Percentiles rank a stretch among this genome's conserved stretches.
These are phyloP conservation scores for Alligator sinensis DNA, from an alignment of 2,113 vertebrate species.

Conservation along the genomic window DNA sequence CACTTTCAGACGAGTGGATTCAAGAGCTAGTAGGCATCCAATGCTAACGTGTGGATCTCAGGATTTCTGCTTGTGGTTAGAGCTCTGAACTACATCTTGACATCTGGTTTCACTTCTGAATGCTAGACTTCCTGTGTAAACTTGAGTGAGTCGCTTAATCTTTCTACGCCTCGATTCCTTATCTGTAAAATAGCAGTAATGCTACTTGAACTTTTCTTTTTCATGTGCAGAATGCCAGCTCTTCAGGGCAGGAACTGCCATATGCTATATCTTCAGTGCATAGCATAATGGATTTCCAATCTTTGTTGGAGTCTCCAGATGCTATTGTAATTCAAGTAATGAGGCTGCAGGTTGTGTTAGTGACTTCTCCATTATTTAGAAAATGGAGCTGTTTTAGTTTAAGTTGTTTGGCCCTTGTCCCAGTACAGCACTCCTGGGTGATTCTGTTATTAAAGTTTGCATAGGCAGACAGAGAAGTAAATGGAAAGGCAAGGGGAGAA, in stretches of 20 bases:
- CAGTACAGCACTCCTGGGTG: not conserved
- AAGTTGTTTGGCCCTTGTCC: not conserved
- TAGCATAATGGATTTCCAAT: fast-evolving
- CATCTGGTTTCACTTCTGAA: constrained; percentile 10
- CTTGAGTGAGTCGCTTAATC: not conserved
- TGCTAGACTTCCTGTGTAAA: constrained; percentile 5
- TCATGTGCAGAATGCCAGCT: not conserved
- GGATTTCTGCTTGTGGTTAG: not conserved
- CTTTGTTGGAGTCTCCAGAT: not conserved
- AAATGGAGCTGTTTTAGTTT: not conserved
- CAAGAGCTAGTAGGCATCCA: not conserved
- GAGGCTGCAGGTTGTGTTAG: not conserved
- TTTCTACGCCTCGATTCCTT: fast-evolving
- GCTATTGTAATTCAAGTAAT: not conserved
- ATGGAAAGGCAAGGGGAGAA: constrained; percentile 38
- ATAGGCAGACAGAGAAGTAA: not conserved
- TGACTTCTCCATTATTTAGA: not conserved
- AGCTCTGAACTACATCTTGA: constrained; percentile 5
- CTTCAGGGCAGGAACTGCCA: fast-evolving
- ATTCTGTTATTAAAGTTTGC: constrained; percentile 17
- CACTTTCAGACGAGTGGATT: not conserved
- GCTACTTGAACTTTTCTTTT: fast-evolving
- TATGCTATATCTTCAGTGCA: not conserved
- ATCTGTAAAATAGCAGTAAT: not conserved
- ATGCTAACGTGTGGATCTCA: not conserved